Percentiles rank a stretch among this genome's conserved stretches.
phyloP scores from a whole-genome alignment of 2,113 vertebrate species.

The Rhizomys pruinosus region DNA sequence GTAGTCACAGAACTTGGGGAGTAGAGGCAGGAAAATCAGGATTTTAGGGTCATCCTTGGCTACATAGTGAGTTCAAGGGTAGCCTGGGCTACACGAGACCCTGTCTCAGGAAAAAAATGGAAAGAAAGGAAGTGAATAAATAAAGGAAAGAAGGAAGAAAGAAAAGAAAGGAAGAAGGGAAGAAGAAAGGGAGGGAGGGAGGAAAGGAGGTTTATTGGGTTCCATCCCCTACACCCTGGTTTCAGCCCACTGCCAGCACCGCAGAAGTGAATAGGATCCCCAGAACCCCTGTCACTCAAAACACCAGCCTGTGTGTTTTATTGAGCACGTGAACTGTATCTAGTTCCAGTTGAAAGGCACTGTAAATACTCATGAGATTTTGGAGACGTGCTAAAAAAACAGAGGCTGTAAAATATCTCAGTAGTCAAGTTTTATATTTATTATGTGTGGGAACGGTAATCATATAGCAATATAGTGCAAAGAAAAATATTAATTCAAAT shows the following conservation, averaged over 20 bases:
- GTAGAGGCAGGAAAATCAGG: too few relatives aligned
- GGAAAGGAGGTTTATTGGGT: neutral
- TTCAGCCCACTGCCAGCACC: neutral
- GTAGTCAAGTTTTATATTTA: neutral
- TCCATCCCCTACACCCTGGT: rapidly evolving
- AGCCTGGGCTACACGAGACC: too few relatives aligned
- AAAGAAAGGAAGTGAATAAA: neutral
- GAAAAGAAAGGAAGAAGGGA: neutral
- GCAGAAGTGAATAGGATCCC: neutral
- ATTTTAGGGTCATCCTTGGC: too few relatives aligned
- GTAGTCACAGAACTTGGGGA: too few relatives aligned
- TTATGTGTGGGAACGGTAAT: neutral
- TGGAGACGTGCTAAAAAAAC: neutral
- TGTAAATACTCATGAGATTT: neutral
- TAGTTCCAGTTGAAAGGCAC: neutral
- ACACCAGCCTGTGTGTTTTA: neutral
- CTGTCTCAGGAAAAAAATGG: neutral
- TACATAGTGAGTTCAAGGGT: too few relatives aligned
- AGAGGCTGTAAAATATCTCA: neutral
- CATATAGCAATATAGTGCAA: neutral
- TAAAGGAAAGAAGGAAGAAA: neutral
- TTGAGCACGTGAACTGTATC: neutral
- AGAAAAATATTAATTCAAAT: slow-evolving; percentile 13
- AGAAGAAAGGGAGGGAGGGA: neutral
- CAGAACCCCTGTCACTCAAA: neutral